Evolutionary conservation across 2,797 vertebrate genomes (phyloP), one percentile per base, ranked within the genome.

Genomic region (Sciurus vulgaris): DNA sequence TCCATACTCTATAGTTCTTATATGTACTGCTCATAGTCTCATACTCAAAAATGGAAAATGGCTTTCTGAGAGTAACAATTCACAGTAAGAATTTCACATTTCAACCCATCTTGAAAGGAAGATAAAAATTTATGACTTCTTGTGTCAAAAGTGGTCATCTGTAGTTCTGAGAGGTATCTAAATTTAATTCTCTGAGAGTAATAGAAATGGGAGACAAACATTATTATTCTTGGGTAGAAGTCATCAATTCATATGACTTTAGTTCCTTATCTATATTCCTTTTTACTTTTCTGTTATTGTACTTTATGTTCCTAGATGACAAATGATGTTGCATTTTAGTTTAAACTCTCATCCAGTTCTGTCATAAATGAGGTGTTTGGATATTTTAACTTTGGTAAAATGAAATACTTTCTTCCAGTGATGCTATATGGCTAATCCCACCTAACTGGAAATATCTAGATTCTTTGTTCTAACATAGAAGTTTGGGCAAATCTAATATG

Each of bases 31-130:
- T 65, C 47, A 41, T n/a, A 47, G 10, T 87, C 63, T 82, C 35
- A 63, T 38, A 28, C 38, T 63, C 41, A 87, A 3, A 3, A 26
- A 30, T 47, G 20, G 15, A 95, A 82, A 86, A 7, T 79, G 24
- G 26, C 7, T 76, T 92, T 96, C 78, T 73, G 24, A 83, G 74
- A 86, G 26, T n/a, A 93, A 54, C 18, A 84, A 87, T 65, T 81
- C 18, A 81, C 3, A 86, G 38, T 56, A 83, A 90, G 28, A 76
- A 56, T 76, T 90, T 91, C 30, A 91, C 18, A 44, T 86, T 47
- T 33, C 63, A 86, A 86, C 33, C 17, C 15, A 26, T 33, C 4
- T 72, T 93, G 84, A 79, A 69, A 86, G 72, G 51, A 93, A 96
- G 91, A 70, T 44, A 86, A 94, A 91, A 89, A 4, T n/a, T 59